Evolutionary conservation across 2,797 vertebrate species (phyloP).

Genomic region (Leontocebus nigricollis): DNA sequence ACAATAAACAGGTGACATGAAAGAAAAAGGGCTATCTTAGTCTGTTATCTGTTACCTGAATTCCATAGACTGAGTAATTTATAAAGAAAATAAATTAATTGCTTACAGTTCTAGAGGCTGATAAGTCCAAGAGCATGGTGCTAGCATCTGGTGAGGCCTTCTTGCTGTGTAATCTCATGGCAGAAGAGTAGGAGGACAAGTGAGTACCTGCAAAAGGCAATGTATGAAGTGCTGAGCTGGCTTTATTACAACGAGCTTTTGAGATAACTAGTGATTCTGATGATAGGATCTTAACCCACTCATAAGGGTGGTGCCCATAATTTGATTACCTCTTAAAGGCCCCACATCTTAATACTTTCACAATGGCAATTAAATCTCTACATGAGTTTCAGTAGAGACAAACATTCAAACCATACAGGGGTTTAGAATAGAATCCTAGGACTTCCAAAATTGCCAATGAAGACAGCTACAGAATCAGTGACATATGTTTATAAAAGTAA

Average conservation of each 20-base stretch:
- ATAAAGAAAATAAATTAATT: not conserved
- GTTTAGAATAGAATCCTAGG: not conserved
- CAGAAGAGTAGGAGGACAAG: not conserved
- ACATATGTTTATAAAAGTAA: not conserved
- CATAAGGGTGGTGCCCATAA: not conserved
- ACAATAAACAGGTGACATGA: not conserved
- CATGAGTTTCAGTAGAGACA: not conserved
- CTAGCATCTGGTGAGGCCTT: not conserved
- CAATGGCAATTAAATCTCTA: not conserved
- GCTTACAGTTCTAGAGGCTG: not conserved
- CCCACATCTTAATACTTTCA: not conserved
- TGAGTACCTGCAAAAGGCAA: not conserved
- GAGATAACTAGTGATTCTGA: not conserved
- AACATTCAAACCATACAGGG: not conserved
- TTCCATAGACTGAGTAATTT: too few relatives aligned
- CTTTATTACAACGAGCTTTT: not conserved
- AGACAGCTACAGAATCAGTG: not conserved
- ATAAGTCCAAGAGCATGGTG: not conserved
- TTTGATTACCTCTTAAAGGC: not conserved
- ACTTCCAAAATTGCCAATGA: not conserved
- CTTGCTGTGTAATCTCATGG: not conserved
- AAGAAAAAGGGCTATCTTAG: not conserved
- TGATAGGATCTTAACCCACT: not conserved
- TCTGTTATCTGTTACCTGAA: not conserved
- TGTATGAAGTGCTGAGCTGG: not conserved